Evolutionary conservation across 2,888 invertebrate species (phyloP).

Genomic region (Oeneis ivallda): DNA sequence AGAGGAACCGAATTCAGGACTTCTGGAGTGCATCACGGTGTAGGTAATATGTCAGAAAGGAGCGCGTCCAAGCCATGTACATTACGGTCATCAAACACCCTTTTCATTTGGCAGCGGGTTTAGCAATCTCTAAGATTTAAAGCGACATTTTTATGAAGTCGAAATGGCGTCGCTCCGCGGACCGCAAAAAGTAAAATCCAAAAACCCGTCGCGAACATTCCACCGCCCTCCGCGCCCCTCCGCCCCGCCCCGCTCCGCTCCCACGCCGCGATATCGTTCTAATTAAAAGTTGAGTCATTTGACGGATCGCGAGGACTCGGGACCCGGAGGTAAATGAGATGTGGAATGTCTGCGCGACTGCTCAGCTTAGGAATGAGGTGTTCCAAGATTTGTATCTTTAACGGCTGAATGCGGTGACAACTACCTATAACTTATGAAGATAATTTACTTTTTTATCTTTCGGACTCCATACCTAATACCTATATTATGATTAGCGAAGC

Average conservation of each 20-base stretch:
- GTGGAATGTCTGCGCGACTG: neutral
- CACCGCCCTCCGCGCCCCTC: conserved; percentile 33
- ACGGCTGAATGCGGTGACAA: neutral
- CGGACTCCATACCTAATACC: neutral
- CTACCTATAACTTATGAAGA: neutral
- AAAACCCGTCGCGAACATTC: conserved; percentile 19
- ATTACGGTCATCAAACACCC: neutral
- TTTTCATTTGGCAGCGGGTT: neutral
- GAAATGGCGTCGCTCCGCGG: conserved; percentile 10
- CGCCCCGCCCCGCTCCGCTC: conserved; percentile 31
- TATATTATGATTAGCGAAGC: too few relatives aligned
- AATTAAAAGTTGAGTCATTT: conserved; percentile 37
- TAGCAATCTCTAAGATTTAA: conserved; percentile 10
- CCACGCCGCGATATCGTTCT: conserved; percentile 35
- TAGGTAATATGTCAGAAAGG: too few relatives aligned
- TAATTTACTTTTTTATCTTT: neutral
- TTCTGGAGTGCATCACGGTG: too few relatives aligned
- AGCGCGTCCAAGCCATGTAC: too few relatives aligned
- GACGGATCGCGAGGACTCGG: too few relatives aligned
- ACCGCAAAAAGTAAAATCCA: conserved; percentile 22
- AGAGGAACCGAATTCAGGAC: too few relatives aligned
- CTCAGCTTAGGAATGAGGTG: neutral
- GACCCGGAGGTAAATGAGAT: neutral
- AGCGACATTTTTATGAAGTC: conserved; percentile 21
- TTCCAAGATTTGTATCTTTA: neutral